A percentile compares a stretch with the other conserved stretches of the same genome.
phyloP scores from a whole-genome alignment of 2,797 vertebrate genomes.

The Limnodromus scolopaceus region DNA sequence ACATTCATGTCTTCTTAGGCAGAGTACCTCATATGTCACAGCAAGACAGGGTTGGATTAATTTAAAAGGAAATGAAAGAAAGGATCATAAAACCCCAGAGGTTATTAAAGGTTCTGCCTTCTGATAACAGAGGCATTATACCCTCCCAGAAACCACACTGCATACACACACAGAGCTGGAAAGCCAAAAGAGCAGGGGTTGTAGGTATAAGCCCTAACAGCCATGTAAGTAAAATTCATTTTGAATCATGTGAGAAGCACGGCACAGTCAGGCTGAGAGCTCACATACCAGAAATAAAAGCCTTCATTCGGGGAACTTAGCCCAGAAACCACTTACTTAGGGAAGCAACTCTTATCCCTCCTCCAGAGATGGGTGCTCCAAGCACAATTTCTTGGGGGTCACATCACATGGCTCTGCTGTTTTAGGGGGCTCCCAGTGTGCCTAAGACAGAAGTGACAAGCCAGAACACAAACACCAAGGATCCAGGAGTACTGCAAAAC shows the following conservation, averaged over 20 bases:
- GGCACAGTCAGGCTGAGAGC: background rate
- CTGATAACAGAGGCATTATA: background rate
- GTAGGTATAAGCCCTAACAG: background rate
- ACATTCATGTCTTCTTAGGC: background rate
- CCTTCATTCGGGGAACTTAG: background rate
- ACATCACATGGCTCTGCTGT: background rate
- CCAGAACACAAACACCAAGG: background rate
- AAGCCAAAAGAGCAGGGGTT: background rate
- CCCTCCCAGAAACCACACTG: background rate
- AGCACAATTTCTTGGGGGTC: background rate
- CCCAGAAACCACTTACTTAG: background rate
- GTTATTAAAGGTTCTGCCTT: conserved; percentile 6
- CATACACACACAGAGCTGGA: background rate
- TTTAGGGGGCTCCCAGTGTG: background rate
- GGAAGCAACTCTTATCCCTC: background rate
- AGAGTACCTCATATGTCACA: background rate
- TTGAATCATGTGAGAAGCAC: background rate
- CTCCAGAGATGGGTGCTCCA: background rate
- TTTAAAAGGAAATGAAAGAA: conserved; percentile 17
- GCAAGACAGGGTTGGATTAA: background rate
- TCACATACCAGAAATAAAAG: background rate
- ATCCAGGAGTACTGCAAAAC: background rate
- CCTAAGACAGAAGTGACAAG: background rate
- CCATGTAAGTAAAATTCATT: background rate
- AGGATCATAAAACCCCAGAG: background rate